Conservation (phyloP, 2,888 invertebrate genomes). For the Latheticus oryzae region DNA sequence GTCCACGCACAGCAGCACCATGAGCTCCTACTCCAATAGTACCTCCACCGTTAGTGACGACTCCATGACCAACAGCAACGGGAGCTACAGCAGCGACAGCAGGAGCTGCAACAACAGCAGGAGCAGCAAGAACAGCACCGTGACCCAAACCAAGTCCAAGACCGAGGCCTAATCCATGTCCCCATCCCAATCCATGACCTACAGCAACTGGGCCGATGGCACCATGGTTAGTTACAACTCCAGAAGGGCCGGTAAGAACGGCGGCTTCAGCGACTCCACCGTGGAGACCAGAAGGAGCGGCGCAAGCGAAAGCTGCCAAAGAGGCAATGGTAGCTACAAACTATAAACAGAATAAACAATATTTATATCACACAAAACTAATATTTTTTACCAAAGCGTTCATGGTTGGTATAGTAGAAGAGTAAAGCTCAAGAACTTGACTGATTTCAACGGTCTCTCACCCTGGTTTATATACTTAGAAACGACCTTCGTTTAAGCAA, state of each 20-base stretch:
- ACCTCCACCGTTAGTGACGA: constrained; percentile 43
- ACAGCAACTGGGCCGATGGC: constrained; percentile 25
- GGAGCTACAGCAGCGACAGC: no score
- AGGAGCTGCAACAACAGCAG: constrained; percentile 7
- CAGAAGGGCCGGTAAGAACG: constrained; percentile 39
- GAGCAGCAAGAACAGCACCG: constrained; percentile 31
- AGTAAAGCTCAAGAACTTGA: constrained; percentile 41
- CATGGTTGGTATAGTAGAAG: constrained; percentile 44
- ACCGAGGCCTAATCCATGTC: constrained; percentile 34
- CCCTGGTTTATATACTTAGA: constrained; percentile 48
- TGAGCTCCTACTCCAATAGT: constrained; percentile 52
- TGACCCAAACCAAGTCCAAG: constrained; percentile 32
- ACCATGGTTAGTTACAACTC: constrained; percentile 25
- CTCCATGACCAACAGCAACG: constrained; percentile 15
- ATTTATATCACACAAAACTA: no score
- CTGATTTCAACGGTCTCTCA: constrained; percentile 33
- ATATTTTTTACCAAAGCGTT: constrained; percentile 49
- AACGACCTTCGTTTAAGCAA: constrained; percentile 45
- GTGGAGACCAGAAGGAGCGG: constrained; percentile 44
- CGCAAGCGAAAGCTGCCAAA: constrained; percentile 45
- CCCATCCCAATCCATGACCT: constrained; percentile 39
- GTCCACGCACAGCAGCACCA: constrained; percentile 56
- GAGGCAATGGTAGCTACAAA: constrained; percentile 44
- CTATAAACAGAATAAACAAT: constrained; percentile 42
- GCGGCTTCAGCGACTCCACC: no score